Conservation (phyloP, 2,113 vertebrate species). For the Neotoma lepida region DNA sequence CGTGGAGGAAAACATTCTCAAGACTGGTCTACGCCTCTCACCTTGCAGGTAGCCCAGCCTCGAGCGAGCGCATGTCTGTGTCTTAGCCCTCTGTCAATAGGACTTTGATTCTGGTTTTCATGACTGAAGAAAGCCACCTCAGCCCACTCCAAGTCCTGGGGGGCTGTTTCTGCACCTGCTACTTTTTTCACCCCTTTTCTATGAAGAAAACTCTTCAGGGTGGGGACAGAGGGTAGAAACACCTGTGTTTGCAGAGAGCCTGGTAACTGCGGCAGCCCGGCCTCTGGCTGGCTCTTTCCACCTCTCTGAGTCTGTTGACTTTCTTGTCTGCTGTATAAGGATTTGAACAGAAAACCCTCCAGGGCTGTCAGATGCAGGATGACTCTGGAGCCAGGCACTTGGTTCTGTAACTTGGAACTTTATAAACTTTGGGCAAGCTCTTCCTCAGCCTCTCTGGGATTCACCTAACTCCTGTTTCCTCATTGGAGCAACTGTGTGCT, state of each 20-base stretch:
- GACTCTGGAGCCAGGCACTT: background rate
- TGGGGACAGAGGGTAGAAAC: fast-evolving
- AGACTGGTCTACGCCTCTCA: conserved; percentile 60
- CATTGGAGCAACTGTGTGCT: background rate
- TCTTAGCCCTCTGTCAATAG: conserved; percentile 67
- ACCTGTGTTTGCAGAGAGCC: background rate
- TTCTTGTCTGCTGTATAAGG: background rate
- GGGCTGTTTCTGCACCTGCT: background rate
- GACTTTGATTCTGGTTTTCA: conserved; percentile 74
- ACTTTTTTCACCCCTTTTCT: fast-evolving
- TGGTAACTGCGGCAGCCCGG: background rate
- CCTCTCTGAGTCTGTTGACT: background rate
- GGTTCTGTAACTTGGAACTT: background rate
- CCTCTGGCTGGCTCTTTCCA: background rate
- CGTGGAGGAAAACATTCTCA: conserved; percentile 52
- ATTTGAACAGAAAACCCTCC: background rate
- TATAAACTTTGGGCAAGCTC: background rate
- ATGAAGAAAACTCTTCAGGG: background rate
- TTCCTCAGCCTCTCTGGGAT: background rate
- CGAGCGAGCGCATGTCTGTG: background rate
- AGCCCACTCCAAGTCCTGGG: conserved; percentile 38
- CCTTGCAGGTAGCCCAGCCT: conserved; percentile 59
- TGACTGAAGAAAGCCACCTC: conserved; percentile 40
- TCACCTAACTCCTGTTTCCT: background rate
- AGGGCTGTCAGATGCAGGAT: background rate